Percentiles rank a stretch among this genome's conserved stretches.
Evolutionary conservation across 2,888 invertebrate species (phyloP).

Genomic region (Cryptus armator): DNA sequence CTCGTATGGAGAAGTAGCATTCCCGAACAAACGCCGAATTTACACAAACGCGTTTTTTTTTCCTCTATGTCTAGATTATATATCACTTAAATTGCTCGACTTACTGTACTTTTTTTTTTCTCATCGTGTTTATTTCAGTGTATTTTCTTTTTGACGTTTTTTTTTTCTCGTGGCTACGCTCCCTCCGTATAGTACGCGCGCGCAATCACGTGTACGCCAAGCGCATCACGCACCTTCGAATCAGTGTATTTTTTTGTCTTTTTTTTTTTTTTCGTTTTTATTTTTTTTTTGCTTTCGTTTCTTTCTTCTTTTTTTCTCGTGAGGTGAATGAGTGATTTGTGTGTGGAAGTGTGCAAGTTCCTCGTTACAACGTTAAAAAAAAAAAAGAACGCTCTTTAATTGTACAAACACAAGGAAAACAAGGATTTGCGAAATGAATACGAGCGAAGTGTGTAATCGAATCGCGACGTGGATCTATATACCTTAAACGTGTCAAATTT

Average conservation of each 20-base stretch:
- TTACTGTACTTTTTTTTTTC: conserved; percentile 77
- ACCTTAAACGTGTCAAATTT: conserved; percentile 46
- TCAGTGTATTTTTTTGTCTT: conserved; percentile 57
- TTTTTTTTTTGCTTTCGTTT: conserved; percentile 49
- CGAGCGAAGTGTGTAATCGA: conserved; percentile 73
- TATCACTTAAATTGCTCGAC: conserved; percentile 83
- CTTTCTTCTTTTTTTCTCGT: conserved; percentile 57
- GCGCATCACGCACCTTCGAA: conserved; percentile 38
- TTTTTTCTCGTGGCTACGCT: conserved; percentile 65
- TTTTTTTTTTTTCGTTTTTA: conserved; percentile 51
- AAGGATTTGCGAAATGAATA: conserved; percentile 77
- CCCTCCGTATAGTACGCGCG: conserved; percentile 47
- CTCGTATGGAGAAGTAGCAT: conserved; percentile 79
- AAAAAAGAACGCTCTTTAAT: conserved; percentile 66
- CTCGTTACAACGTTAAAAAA: conserved; percentile 77
- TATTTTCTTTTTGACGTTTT: conserved; percentile 54
- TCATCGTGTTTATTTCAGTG: conserved; percentile 67
- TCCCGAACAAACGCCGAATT: conserved; percentile 80
- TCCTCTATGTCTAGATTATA: conserved; percentile 83
- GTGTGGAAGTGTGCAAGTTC: conserved; percentile 74
- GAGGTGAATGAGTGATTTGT: conserved; percentile 64
- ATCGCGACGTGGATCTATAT: conserved; percentile 71
- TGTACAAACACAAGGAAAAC: conserved; percentile 77
- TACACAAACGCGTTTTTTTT: conserved; percentile 79
- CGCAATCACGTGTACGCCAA: conserved; percentile 2